phyloP scores from a whole-genome alignment of 2,113 vertebrate species.

The Centropus unirufus region DNA sequence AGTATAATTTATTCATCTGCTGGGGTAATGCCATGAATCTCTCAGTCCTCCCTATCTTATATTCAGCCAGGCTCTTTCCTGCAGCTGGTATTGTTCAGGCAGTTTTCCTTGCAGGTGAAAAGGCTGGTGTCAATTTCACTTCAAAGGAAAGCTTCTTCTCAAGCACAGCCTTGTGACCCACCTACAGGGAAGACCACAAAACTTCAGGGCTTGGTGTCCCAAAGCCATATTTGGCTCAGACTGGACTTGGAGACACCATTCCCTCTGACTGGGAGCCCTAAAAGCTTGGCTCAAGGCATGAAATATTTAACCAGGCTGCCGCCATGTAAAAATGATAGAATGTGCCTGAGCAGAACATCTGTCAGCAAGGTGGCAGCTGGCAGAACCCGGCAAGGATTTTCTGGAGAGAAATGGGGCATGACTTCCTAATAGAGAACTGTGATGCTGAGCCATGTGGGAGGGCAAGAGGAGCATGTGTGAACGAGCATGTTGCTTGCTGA shows the following conservation, averaged over 20 bases:
- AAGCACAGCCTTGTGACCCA: background rate
- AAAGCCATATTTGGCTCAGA: background rate
- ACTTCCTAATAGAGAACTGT: background rate
- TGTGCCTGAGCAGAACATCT: slow-evolving; percentile 55
- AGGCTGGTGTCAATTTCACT: background rate
- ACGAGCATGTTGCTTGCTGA: fast-evolving
- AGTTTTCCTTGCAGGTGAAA: background rate
- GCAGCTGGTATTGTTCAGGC: background rate
- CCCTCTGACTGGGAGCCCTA: background rate
- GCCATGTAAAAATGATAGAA: background rate
- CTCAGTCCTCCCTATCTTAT: background rate
- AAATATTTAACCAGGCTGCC: slow-evolving; percentile 3
- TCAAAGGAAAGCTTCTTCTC: background rate
- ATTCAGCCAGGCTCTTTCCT: background rate
- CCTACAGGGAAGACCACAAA: fast-evolving
- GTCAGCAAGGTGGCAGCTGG: slow-evolving; percentile 45
- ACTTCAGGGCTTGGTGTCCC: background rate
- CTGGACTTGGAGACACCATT: background rate
- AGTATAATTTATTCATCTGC: background rate
- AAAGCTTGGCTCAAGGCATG: background rate
- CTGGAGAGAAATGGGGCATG: slow-evolving; percentile 10
- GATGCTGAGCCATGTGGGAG: background rate
- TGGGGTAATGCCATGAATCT: background rate
- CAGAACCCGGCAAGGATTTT: background rate
- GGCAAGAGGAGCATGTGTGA: background rate